Evolutionary conservation across 2,797 vertebrate genomes (phyloP), one percentile per base, ranked within the genome.

Genomic region (Sorex maritimensis): DNA sequence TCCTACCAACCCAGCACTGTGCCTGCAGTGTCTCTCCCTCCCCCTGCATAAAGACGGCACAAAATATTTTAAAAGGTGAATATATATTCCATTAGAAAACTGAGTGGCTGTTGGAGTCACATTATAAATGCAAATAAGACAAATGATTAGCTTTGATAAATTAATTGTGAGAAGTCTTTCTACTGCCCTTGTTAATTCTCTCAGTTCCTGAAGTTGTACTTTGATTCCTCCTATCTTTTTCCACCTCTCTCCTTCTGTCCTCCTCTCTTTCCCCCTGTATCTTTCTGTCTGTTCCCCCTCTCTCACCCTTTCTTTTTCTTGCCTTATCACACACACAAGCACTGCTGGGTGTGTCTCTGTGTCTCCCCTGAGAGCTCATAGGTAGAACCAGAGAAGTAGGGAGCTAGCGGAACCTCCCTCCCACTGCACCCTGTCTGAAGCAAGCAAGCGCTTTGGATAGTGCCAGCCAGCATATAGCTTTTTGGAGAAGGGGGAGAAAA

Each of bases 31-130:
- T 19, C 21, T 61, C 58, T 19, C 58, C 58, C 17, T 23, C 15
- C 3, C 58, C 17, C 21, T 19, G 23, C 17, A 61, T 6, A 67
- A 28, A 67, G 11, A 26, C 10, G 12, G 3, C 89, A 19, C 4
- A 65, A 69, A 81, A 61, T 74, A 67, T 87, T 93, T 95, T 61
- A 78, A 86, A 86, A 90, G 14, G 15, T 74, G 15, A 93, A 61
- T 79, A 34, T 5, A 24, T 81, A 55, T n/a, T 87, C 10, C 26
- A 68, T 0, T 82, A 46, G 82, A 75, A 91, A 61, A 68, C 19
- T 49, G 14, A 65, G 1, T 83, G n/a, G 5, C 13, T 41, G 10
- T 63, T 77, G 15, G 77, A 65, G n/a, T 92, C 34, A 58, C 14
- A 75, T 67, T 91, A 10, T 80, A 69, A 80, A 30, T 72, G 52